phyloP scores from a whole-genome alignment of 2,888 invertebrate genomes.

The Aporophyla nigra region DNA sequence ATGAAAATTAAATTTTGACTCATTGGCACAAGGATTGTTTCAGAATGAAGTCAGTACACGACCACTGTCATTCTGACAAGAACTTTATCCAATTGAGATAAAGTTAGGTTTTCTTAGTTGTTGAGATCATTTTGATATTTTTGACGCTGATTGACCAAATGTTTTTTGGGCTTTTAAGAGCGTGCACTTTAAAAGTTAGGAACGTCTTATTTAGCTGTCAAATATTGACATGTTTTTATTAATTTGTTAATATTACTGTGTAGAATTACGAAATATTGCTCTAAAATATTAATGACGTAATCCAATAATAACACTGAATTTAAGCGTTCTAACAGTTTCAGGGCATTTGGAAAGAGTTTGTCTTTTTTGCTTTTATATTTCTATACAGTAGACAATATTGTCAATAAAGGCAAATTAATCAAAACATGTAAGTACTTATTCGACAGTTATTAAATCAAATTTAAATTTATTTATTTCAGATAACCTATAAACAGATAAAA shows the following conservation, averaged over 20 bases:
- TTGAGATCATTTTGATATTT: no score
- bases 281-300: not conserved
- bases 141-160: no score
- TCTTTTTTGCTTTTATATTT: not conserved
- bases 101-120: no score
- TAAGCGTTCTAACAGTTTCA: not conserved
- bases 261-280: not conserved
- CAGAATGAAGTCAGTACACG: no score
- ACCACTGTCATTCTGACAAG: no score
- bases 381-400: not conserved
- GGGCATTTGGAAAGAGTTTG: not conserved
- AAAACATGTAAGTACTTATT: not conserved
- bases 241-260: not conserved
- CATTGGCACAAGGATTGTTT: no score
- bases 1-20: no score
- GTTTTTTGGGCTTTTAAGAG: not conserved
- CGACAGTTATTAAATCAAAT: no score
- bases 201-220: not conserved
- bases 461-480: no score
- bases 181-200: not conserved
- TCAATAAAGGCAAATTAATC: not conserved
- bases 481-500: no score
- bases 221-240: not conserved
- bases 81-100: no score
- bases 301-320: not conserved